Conservation (phyloP, 2,888 invertebrate genomes). For the Drosophila multiciliata region DNA sequence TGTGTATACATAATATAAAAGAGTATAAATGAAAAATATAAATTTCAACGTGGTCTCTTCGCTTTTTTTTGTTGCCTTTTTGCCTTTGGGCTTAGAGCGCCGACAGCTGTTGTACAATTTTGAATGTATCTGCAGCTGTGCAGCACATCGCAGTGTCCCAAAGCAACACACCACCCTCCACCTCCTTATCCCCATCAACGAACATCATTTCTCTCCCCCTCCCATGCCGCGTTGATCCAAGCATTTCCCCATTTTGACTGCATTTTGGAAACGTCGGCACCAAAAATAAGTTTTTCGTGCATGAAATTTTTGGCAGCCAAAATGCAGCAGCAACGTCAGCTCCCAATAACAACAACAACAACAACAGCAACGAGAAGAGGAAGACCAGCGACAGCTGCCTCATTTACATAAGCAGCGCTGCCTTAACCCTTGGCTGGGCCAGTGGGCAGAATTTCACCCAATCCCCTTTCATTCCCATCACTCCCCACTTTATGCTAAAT, state of each 20-base stretch:
- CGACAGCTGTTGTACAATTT: conserved; percentile 70
- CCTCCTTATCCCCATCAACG: background rate
- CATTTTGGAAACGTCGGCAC: conserved; percentile 69
- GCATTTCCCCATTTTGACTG: conserved; percentile 29
- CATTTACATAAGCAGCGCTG: conserved; percentile 65
- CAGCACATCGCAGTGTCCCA: conserved; percentile 24
- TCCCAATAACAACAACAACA: conserved; percentile 12
- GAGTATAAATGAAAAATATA: conserved; percentile 17
- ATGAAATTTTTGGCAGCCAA: conserved; percentile 52
- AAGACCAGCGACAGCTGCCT: conserved; percentile 19
- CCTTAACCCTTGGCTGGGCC: conserved; percentile 62
- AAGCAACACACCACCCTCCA: background rate
- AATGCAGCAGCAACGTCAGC: conserved; percentile 32
- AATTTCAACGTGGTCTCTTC: conserved; percentile 21
- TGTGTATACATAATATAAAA: background rate
- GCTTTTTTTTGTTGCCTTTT: conserved; percentile 19
- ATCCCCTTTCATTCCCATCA: background rate
- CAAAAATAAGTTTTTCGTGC: conserved; percentile 70
- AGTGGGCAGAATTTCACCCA: conserved; percentile 7
- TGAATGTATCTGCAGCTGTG: conserved; percentile 70
- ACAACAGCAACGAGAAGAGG: conserved; percentile 7
- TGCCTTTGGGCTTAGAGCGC: conserved; percentile 34
- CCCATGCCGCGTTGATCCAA: background rate
- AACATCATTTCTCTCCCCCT: background rate
- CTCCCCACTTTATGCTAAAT: conserved; percentile 54